A percentile compares a stretch with the other conserved stretches of the same genome.
Evolutionary conservation across 2,797 vertebrate species (phyloP).

Genomic region (Bryconaethiops microstoma): DNA sequence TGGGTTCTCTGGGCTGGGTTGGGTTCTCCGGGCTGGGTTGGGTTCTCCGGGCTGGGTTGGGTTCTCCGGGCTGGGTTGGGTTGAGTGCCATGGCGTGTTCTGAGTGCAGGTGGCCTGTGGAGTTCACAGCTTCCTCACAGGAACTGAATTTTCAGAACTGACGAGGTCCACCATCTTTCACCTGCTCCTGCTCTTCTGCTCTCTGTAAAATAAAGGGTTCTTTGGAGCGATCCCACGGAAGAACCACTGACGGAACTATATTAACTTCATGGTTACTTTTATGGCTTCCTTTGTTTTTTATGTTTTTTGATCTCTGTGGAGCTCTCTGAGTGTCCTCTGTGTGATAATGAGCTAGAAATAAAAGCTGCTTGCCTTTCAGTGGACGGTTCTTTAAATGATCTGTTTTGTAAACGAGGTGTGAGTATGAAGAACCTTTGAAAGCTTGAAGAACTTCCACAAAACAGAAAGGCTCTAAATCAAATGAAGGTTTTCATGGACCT

Average conservation of each 20-base stretch:
- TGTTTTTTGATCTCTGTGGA: too few species aligned
- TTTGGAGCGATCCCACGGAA: neutral
- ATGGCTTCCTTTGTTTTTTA: too few species aligned
- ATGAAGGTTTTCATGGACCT: neutral
- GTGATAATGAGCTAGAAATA: too few species aligned
- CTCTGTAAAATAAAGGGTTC: neutral
- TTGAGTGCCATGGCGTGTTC: conserved; percentile 72
- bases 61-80: too few species aligned
- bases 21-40: too few species aligned
- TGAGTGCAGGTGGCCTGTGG: conserved; percentile 86
- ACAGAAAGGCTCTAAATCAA: neutral
- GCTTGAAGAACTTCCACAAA: neutral
- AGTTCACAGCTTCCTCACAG: conserved; percentile 89
- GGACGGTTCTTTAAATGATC: neutral
- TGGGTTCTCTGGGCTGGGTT: too few species aligned
- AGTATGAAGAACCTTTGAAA: neutral
- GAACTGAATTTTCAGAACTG: conserved; percentile 85
- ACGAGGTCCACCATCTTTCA: conserved; percentile 84
- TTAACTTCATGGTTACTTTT: too few species aligned
- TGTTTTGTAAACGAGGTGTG: neutral
- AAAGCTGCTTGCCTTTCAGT: neutral
- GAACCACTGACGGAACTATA: too few species aligned
- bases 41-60: too few species aligned
- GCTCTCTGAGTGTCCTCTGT: neutral
- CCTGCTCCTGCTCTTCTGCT: conserved; percentile 86